Conservation (phyloP, 1,140 invertebrate species). For the Babylonia areolata region DNA sequence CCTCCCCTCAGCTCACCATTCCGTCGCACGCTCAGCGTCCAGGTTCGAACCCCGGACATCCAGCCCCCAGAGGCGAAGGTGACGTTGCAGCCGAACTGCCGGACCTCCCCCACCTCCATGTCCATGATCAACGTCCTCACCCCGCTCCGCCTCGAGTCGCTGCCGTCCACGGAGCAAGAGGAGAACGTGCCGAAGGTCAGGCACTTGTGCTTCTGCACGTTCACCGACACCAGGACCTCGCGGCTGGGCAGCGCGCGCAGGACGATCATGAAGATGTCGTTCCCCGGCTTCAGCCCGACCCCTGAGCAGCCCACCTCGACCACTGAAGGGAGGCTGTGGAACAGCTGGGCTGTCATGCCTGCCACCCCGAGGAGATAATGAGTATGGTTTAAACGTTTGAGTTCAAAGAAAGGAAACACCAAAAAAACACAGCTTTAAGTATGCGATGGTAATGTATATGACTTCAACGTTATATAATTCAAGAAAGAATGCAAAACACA, state of each 20-base stretch:
- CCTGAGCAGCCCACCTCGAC: background rate
- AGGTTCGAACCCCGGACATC: background rate
- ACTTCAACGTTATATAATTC: too few species aligned
- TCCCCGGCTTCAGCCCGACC: background rate
- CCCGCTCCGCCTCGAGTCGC: background rate
- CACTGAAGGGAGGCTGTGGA: background rate
- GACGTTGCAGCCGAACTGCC: background rate
- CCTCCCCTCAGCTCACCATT: background rate
- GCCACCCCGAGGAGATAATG: background rate
- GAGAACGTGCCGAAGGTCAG: background rate
- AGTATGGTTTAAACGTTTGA: too few species aligned
- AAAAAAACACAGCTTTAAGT: too few species aligned
- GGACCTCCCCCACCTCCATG: background rate
- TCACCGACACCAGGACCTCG: background rate
- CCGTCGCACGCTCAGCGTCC: background rate
- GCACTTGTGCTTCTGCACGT: background rate
- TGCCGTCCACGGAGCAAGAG: background rate
- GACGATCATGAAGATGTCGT: background rate
- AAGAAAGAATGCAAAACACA: too few species aligned
- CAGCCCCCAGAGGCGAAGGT: constrained; percentile 6
- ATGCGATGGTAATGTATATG: too few species aligned
- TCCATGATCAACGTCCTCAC: background rate
- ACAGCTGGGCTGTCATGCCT: background rate
- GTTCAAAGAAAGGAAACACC: too few species aligned
- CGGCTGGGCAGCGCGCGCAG: background rate